phyloP scores from a whole-genome alignment of 2,113 vertebrate genomes.

The Synchiropus splendidus region DNA sequence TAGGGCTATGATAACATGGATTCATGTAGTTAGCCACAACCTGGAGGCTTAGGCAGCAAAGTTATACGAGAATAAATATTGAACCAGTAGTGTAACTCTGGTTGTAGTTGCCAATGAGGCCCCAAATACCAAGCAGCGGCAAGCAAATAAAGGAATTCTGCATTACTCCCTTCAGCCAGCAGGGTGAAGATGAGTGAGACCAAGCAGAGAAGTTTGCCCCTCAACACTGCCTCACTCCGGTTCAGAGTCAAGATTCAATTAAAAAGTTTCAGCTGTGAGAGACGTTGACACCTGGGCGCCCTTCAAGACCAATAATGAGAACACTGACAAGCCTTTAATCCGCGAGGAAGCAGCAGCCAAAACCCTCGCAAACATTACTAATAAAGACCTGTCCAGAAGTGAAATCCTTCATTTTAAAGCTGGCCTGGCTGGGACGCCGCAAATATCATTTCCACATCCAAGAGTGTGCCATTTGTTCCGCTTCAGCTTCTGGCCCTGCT shows the following conservation, averaged over 20 bases:
- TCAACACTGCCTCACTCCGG: too few relatives aligned
- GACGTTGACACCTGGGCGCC: slow-evolving; percentile 37
- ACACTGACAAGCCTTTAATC: slow-evolving; percentile 29
- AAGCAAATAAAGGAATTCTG: too few relatives aligned
- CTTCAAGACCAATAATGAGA: slow-evolving; percentile 24
- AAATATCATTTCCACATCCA: slow-evolving; percentile 59
- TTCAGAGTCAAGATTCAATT: slow-evolving; percentile 18
- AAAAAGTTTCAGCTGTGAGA: slow-evolving; percentile 25
- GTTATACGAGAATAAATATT: too few relatives aligned
- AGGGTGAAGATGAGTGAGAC: too few relatives aligned
- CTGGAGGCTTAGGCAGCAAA: too few relatives aligned
- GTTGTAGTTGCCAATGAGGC: too few relatives aligned
- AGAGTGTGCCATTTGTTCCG: slow-evolving; percentile 62
- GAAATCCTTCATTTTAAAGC: slow-evolving; percentile 47
- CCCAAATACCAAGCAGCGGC: too few relatives aligned
- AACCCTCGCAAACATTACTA: slow-evolving; percentile 42
- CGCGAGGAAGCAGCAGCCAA: slow-evolving; percentile 21
- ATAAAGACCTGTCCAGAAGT: slow-evolving; percentile 41
- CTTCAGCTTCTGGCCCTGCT: slow-evolving; percentile 50
- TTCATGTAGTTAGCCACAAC: too few relatives aligned
- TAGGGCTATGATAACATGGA: too few relatives aligned
- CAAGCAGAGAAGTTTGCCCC: too few relatives aligned
- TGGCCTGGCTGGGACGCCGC: slow-evolving; percentile 42
- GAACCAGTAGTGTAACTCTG: too few relatives aligned
- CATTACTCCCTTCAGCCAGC: too few relatives aligned